Evolutionary conservation across 2,888 invertebrate genomes (phyloP).

Genomic region (Drosophila picticornis): DNA sequence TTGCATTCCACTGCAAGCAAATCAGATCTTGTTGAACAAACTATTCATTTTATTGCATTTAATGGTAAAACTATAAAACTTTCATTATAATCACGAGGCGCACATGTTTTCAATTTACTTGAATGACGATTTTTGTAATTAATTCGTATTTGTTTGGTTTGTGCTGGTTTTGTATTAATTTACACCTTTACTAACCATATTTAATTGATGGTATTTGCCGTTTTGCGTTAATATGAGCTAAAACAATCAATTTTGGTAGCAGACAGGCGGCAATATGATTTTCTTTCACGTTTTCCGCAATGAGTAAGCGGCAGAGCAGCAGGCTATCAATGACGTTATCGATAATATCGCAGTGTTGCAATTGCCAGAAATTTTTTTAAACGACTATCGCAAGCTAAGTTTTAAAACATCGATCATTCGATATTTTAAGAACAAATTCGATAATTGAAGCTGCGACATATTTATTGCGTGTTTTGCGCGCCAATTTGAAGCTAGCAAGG

Average conservation of each 20-base stretch:
- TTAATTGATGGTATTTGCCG: slow-evolving; percentile 63
- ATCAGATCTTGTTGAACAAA: neutral
- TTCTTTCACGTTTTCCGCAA: slow-evolving; percentile 73
- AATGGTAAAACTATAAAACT: neutral
- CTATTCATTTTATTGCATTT: neutral
- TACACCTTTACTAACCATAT: slow-evolving; percentile 77
- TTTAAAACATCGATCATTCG: slow-evolving; percentile 6
- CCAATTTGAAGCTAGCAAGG: slow-evolving; percentile 13
- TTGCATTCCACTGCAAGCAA: slow-evolving; percentile 24
- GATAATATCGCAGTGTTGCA: slow-evolving; percentile 5
- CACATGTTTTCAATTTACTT: slow-evolving; percentile 34
- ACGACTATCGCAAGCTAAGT: neutral
- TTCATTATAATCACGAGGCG: slow-evolving; percentile 38
- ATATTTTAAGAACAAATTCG: neutral
- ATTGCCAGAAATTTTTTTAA: neutral
- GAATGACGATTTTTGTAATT: neutral
- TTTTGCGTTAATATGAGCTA: slow-evolving; percentile 44
- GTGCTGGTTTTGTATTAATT: slow-evolving; percentile 44
- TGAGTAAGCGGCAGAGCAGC: slow-evolving; percentile 63
- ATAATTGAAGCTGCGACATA: slow-evolving; percentile 23
- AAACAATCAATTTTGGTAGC: slow-evolving; percentile 70
- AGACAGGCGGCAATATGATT: slow-evolving; percentile 69
- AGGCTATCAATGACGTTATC: slow-evolving; percentile 19
- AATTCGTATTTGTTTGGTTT: neutral
- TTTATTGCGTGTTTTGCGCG: slow-evolving; percentile 13